Conservation (phyloP, 2,797 vertebrate species). For the Lateolabrax maculatus region DNA sequence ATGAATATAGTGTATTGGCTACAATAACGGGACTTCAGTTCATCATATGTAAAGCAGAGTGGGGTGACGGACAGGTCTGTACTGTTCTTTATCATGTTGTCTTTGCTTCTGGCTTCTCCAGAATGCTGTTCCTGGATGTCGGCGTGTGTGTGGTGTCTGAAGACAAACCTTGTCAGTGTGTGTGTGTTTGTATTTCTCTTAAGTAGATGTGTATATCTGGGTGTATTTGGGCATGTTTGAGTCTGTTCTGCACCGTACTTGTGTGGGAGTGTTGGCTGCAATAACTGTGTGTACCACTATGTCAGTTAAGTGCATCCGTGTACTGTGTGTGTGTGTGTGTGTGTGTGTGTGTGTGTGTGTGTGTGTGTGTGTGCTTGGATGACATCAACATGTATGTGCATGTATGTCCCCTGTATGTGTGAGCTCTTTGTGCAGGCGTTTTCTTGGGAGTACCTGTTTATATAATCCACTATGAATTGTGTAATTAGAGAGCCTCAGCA, state of each 20-base stretch:
- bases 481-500: slow-evolving; percentile 37
- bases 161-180: slow-evolving; percentile 24
- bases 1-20: background rate
- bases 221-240: slow-evolving; percentile 29
- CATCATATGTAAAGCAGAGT: background rate
- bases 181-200: slow-evolving; percentile 1
- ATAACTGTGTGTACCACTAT: background rate
- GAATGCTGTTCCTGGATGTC: slow-evolving; percentile 52
- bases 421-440: slow-evolving; percentile 8
- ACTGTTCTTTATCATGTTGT: background rate
- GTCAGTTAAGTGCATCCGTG: slow-evolving; percentile 4
- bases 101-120: slow-evolving; percentile 34
- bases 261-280: slow-evolving; percentile 42
- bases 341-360: too few species aligned
- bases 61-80: background rate
- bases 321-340: background rate
- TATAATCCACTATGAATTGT: slow-evolving; percentile 30
- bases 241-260: slow-evolving; percentile 3
- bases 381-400: too few species aligned
- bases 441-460: slow-evolving; percentile 47
- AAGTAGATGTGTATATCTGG: slow-evolving; percentile 6
- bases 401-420: too few species aligned
- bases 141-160: slow-evolving; percentile 3
- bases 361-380: background rate
- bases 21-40: background rate